Evolutionary conservation across 1,140 invertebrate genomes (phyloP), one percentile per base, ranked within the genome.

Genomic region (Bombus pyrosoma): DNA sequence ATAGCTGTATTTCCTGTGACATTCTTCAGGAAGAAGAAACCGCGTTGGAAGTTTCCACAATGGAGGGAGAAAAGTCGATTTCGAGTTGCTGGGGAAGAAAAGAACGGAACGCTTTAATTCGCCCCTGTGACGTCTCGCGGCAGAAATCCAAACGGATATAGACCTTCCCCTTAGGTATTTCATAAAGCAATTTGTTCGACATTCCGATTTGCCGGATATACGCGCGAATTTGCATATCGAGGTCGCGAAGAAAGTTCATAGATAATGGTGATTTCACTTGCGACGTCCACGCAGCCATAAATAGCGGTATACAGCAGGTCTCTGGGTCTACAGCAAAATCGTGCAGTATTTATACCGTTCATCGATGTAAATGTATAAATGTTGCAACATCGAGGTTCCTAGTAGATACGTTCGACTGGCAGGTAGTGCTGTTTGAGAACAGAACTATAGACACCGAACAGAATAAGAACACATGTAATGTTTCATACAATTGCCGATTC

Each of bases 331-430:
- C 92, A 92, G 90, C 72, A 85, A 85, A 76, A 89, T 87, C 82
- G 83, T 92, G 69, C 86, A 90, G 92, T 93, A 93, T 93, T 92
- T 93, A 91, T 91, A 92, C 87, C 86, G 86, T 81, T 68, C 81
- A 90, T 92, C 92, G 91, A 92, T 87, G 88, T 90, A 86, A 87
- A 80, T 34, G 88, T 76, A 90, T 90, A 83, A 90, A 90, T 83
- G 66, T 90, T 90, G 86, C 88, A 90, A 82, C 64, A 75, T 76
- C 64, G 57, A 76, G 78, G 88, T 91, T 89, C 85, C 76, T 88
- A 85, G 78, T 86, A 87, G 88, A 69, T 86, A 85, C 88, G 88
- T 79, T 90, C 88, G 88, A 87, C 59, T 62, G 62, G 59, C 79
- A 89, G 85, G 47, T 81, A 68, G n/a, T 90, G 79, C 62, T 39